These are phyloP conservation scores for Danio kyathit DNA, from an alignment of 2,797 vertebrate species.

Conservation along the genomic window DNA sequence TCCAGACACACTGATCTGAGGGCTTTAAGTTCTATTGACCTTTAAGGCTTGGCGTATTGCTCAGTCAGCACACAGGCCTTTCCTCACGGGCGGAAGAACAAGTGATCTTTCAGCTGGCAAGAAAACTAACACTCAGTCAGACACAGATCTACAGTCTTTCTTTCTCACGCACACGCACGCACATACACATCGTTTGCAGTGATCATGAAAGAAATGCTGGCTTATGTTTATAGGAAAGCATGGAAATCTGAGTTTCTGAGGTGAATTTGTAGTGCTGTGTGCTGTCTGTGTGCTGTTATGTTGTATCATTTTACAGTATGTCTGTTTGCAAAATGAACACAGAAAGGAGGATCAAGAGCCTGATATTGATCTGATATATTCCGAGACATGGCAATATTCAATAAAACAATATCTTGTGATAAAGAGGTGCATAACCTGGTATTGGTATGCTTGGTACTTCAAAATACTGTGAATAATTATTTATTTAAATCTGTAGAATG, in stretches of 20 bases:
- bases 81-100: constrained; percentile 36
- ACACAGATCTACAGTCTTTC: not conserved
- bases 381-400: no score
- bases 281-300: not conserved
- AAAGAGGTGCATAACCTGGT: no score
- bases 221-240: not conserved
- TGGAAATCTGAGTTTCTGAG: not conserved
- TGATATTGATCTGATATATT: not conserved
- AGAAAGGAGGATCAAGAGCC: not conserved
- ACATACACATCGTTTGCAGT: not conserved
- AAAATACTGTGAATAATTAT: no score
- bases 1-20: constrained; percentile 48
- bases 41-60: constrained; percentile 57
- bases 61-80: constrained; percentile 39
- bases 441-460: no score
- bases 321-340: not conserved
- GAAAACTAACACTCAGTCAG: constrained; percentile 1
- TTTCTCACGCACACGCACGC: not conserved
- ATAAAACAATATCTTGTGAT: no score
- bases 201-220: not conserved
- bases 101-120: constrained; percentile 37
- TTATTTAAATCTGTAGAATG: no score
- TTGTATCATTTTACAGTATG: no score
- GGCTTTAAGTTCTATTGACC: constrained; percentile 64
- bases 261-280: not conserved